phyloP scores from a whole-genome alignment of 2,888 invertebrate species.

The Microctonus hyperodae region DNA sequence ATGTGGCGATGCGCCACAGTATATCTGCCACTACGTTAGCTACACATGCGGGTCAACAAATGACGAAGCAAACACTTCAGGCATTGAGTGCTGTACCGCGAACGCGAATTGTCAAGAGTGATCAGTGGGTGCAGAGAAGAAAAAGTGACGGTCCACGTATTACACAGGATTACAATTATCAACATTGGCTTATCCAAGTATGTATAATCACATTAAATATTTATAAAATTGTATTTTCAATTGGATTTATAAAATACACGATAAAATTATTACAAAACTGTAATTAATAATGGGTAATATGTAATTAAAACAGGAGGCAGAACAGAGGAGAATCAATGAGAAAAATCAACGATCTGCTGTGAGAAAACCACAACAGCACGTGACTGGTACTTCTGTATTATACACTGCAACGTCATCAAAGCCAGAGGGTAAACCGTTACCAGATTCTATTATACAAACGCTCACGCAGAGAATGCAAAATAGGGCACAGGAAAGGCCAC shows the following conservation, averaged over 20 bases:
- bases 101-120: conserved; percentile 74
- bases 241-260: neutral
- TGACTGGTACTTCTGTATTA: conserved; percentile 60
- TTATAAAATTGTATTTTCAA: neutral
- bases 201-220: conserved; percentile 29
- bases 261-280: conserved; percentile 2
- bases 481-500: conserved; percentile 61
- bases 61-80: conserved; percentile 75
- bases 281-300: neutral
- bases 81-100: conserved; percentile 81
- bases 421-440: conserved; percentile 69
- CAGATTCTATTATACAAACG: conserved; percentile 75
- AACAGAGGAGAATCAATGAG: conserved; percentile 80
- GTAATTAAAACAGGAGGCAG: conserved; percentile 77
- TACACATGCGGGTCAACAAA: conserved; percentile 66
- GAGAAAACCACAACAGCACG: conserved; percentile 60
- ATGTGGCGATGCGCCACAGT: conserved; percentile 63
- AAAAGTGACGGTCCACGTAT: conserved; percentile 63
- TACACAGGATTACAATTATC: conserved; percentile 71
- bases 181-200: conserved; percentile 92
- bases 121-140: conserved; percentile 76
- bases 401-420: conserved; percentile 55
- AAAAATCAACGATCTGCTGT: conserved; percentile 65
- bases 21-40: conserved; percentile 52
- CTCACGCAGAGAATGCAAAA: conserved; percentile 76